Evolutionary conservation across 1,140 invertebrate species (phyloP), one percentile per base, ranked within the genome.

Genomic region (Neotoxoptera formosana): DNA sequence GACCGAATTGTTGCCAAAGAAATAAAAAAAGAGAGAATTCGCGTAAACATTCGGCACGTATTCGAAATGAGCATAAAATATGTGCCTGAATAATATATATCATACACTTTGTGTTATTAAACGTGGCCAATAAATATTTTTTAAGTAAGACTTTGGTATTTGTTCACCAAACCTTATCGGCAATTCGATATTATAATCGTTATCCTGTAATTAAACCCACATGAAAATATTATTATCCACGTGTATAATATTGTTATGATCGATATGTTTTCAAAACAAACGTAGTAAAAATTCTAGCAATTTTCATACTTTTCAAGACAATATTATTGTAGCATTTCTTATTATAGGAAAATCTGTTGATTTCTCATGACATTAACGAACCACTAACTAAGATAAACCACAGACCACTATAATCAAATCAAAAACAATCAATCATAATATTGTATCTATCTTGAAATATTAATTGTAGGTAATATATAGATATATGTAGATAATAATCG

Each of bases 1-100:
- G 91, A 83, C 51, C n/a, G 91, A 93, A 83, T 84, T 86, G 91
- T 93, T 93, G 91, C 91, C 91, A 93, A 93, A 84, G 36, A 53
- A 92, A 84, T n/a, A n/a, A 84, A 84, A 92, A 53, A 48, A 83
- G 34, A 81, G 34, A 23, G 83, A 48, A 92, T 48, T 11, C 1
- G 4, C 6, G 76, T 83, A 92, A 81, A 92, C 30, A 47, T 36
- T 84, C 48, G 2, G 25, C 48, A 93, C 14, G 81, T 56, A 56
- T 91, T 51, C 7, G 34, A 56, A 93, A 93, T 93, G 34, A 93
- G 81, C 45, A n/a, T n/a, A n/a, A 91, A 76, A 76, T n/a, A 20
- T 36, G 14, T 51, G 41, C 41, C n/a, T 51, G 34, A 92, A 92
- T 92, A 92, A 86, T 30, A 84, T 93, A 84, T 93, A 83, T 51